A percentile compares a stretch with the other conserved stretches of the same genome.
These are phyloP conservation scores for Armadillidium nasatum DNA, from an alignment of 1,140 invertebrate genomes.

Conservation along the genomic window DNA sequence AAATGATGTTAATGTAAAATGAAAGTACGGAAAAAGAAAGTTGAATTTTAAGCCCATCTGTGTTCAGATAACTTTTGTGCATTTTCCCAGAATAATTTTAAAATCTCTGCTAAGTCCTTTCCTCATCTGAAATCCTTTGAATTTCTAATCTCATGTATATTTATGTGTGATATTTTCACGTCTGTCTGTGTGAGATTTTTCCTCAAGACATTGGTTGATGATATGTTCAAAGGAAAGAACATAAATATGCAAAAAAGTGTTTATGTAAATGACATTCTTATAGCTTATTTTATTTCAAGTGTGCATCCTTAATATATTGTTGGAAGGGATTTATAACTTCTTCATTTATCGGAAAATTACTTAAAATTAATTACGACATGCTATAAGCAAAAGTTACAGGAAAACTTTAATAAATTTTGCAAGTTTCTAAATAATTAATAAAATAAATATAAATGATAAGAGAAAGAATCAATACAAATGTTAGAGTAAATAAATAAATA, in stretches of 20 bases:
- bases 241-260: neutral
- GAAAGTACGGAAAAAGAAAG: neutral
- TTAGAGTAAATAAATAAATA: too few relatives aligned
- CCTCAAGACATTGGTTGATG: neutral
- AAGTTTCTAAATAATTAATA: too few relatives aligned
- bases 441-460: too few relatives aligned
- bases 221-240: neutral
- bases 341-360: too few relatives aligned
- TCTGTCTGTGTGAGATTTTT: too few relatives aligned
- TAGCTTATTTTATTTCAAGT: neutral
- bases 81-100: constrained; percentile 4
- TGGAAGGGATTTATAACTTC: too few relatives aligned
- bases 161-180: neutral
- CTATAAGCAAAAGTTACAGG: too few relatives aligned
- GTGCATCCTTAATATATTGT: neutral
- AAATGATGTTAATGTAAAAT: neutral
- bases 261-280: neutral
- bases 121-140: neutral
- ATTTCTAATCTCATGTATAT: neutral
- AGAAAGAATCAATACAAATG: too few relatives aligned
- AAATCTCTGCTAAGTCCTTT: neutral
- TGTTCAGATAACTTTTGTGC: neutral
- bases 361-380: too few relatives aligned
- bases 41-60: neutral
- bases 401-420: too few relatives aligned